These are phyloP conservation scores for Cordilura impudica DNA, from an alignment of 2,888 invertebrate species.

Conservation along the genomic window DNA sequence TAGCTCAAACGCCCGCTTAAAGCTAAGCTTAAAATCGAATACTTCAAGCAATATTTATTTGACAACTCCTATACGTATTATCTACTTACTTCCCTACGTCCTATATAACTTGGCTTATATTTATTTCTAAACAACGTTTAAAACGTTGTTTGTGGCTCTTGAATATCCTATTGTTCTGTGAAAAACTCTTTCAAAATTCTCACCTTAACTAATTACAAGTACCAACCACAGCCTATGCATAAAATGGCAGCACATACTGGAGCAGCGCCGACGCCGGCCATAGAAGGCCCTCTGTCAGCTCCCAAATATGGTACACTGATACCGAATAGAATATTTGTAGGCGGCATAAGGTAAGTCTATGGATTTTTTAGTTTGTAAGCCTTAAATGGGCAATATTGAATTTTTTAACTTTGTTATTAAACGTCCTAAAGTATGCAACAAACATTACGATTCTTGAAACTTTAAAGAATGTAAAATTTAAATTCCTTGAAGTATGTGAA, in stretches of 20 bases:
- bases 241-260: conserved; percentile 75
- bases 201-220: conserved; percentile 75
- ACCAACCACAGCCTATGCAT: conserved; percentile 75
- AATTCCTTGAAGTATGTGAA: too few species aligned
- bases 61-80: neutral
- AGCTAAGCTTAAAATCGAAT: neutral
- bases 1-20: neutral
- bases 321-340: conserved; percentile 97
- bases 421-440: neutral
- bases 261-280: conserved; percentile 71
- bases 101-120: neutral
- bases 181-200: conserved; percentile 72
- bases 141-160: conserved; percentile 22
- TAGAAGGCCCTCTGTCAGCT: conserved; percentile 78
- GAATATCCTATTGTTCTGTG: conserved; percentile 34
- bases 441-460: neutral
- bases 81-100: neutral
- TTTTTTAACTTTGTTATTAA: neutral
- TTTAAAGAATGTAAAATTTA: neutral
- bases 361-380: neutral
- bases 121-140: neutral
- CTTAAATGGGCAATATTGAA: neutral
- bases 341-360: conserved; percentile 86
- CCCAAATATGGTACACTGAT: conserved; percentile 89
- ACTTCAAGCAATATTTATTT: neutral